phyloP scores from a whole-genome alignment of 2,888 invertebrate genomes.

The Tinea pellionella region DNA sequence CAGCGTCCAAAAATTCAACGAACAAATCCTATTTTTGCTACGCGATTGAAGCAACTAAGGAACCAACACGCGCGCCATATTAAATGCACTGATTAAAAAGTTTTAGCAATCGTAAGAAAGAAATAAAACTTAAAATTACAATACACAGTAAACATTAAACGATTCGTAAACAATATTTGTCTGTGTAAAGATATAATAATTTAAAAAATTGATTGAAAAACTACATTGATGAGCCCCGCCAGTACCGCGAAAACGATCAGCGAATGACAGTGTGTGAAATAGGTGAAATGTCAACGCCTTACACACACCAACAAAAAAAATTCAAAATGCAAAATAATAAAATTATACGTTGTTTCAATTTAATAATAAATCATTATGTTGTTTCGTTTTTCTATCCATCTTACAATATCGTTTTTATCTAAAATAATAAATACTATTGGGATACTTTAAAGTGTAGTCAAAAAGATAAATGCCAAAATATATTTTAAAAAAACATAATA shows the following conservation, averaged over 20 bases:
- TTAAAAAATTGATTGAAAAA: not conserved
- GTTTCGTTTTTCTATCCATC: too few species aligned
- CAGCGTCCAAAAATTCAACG: slow-evolving; percentile 36
- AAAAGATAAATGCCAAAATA: too few species aligned
- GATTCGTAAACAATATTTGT: not conserved
- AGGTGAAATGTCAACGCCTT: not conserved
- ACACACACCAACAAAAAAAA: not conserved
- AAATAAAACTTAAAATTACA: not conserved
- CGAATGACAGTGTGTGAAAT: not conserved
- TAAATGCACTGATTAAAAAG: slow-evolving; percentile 22
- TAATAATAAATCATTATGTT: too few species aligned
- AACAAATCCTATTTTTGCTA: slow-evolving; percentile 53
- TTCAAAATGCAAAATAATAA: not conserved
- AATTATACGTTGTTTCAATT: too few species aligned
- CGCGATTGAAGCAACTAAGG: slow-evolving; percentile 26
- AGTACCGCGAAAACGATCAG: not conserved
- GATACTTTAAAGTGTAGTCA: too few species aligned
- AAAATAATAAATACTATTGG: too few species aligned
- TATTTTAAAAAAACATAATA: too few species aligned
- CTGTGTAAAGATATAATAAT: not conserved
- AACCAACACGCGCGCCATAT: slow-evolving; percentile 57
- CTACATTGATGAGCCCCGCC: not conserved
- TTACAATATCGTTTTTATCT: too few species aligned
- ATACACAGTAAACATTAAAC: not conserved
- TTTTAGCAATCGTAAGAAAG: not conserved